Evolutionary conservation across 2,113 vertebrate species (phyloP).

Genomic region (Scophthalmus maximus): DNA sequence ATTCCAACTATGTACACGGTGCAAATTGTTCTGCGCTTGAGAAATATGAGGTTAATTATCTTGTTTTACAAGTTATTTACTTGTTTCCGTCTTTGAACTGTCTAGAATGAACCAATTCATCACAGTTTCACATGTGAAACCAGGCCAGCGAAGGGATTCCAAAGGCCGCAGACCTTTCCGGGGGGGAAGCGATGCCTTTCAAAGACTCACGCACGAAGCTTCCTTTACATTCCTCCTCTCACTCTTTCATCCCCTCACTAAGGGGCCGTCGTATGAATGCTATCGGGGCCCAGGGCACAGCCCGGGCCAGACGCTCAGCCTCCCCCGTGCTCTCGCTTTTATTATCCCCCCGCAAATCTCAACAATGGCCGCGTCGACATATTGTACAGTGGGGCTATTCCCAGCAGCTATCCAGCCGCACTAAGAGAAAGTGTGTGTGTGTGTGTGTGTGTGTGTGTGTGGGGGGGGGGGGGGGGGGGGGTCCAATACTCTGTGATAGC

Average conservation of each 20-base stretch:
- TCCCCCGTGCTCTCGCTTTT: conserved; percentile 48
- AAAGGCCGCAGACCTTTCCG: conserved; percentile 24
- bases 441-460: too few relatives aligned
- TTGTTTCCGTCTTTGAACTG: too few relatives aligned
- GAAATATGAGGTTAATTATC: too few relatives aligned
- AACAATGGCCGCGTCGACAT: conserved; percentile 42
- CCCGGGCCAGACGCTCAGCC: conserved; percentile 11
- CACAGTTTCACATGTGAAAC: neutral
- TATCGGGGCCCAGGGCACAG: conserved; percentile 42
- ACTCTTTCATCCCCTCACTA: conserved; percentile 25
- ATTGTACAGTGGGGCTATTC: conserved; percentile 34
- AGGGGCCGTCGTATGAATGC: conserved; percentile 39
- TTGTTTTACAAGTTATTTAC: too few relatives aligned
- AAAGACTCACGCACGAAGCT: conserved; percentile 20
- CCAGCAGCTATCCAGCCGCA: neutral
- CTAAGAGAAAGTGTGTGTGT: neutral
- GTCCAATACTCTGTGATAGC: conserved; percentile 14
- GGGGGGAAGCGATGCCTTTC: conserved; percentile 12
- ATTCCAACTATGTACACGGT: too few relatives aligned
- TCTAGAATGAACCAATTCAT: too few relatives aligned
- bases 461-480: neutral
- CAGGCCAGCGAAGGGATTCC: conserved; percentile 1
- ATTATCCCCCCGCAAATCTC: conserved; percentile 36
- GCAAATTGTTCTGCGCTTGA: too few relatives aligned
- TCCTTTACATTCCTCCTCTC: conserved; percentile 21